A percentile compares a stretch with the other conserved stretches of the same genome.
These are phyloP conservation scores for Cochlearius cochlearius DNA, from an alignment of 2,113 vertebrate species.

Conservation along the genomic window DNA sequence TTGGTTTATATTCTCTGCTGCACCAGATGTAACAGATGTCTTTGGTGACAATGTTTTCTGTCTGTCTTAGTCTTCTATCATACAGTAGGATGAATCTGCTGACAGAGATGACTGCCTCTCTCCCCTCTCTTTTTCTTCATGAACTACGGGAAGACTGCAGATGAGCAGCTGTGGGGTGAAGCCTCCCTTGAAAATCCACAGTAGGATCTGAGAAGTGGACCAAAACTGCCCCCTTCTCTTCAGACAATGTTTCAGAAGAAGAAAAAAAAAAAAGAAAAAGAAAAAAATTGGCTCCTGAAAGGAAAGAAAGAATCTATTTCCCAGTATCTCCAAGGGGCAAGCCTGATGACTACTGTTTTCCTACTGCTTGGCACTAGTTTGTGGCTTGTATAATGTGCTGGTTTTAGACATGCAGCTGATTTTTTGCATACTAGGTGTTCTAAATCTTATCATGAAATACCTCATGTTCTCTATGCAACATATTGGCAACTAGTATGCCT, in stretches of 20 bases:
- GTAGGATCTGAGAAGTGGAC: neutral
- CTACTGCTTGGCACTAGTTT: neutral
- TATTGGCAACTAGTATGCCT: neutral
- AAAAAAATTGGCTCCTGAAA: neutral
- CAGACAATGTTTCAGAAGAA: neutral
- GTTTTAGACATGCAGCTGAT: neutral
- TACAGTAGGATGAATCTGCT: neutral
- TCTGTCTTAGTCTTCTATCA: neutral
- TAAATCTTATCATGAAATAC: neutral
- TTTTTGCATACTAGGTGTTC: neutral
- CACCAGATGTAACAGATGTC: neutral
- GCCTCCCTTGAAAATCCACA: neutral
- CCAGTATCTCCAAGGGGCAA: neutral
- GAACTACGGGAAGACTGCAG: neutral
- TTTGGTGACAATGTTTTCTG: neutral
- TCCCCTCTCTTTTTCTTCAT: neutral
- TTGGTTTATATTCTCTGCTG: neutral
- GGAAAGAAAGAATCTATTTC: neutral
- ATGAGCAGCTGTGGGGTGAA: neutral
- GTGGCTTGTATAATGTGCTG: neutral
- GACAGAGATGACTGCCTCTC: neutral
- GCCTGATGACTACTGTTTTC: neutral
- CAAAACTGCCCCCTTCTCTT: neutral
- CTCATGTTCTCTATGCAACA: neutral
- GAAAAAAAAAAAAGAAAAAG: no score